phyloP scores from a whole-genome alignment of 1,140 invertebrate species.

The Anastrepha ludens region DNA sequence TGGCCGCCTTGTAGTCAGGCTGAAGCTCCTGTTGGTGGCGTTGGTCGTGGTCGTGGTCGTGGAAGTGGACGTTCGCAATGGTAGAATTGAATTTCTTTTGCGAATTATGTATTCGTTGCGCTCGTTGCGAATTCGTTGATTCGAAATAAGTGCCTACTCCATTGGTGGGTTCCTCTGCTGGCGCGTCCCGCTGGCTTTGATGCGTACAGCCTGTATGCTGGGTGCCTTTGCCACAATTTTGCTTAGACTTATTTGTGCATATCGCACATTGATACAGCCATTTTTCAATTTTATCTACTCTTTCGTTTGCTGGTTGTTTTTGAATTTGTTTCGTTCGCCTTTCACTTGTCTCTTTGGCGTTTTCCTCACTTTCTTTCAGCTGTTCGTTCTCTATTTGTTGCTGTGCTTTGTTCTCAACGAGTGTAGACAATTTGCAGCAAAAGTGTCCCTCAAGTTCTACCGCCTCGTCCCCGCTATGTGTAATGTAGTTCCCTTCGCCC shows the following conservation, averaged over 20 bases:
- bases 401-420: not conserved
- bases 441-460: not conserved
- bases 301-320: not conserved
- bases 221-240: not conserved
- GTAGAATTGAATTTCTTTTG: slow-evolving; percentile 53
- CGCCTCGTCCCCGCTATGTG: not conserved
- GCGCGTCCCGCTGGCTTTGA: not conserved
- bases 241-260: slow-evolving; percentile 11
- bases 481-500: not conserved
- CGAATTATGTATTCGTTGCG: slow-evolving; percentile 52
- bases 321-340: not conserved
- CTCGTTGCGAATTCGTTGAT: slow-evolving; percentile 50
- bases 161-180: not conserved
- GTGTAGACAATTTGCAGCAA: slow-evolving; percentile 42
- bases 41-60: not conserved
- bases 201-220: not conserved
- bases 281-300: slow-evolving; percentile 17
- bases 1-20: slow-evolving; percentile 8
- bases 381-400: slow-evolving; percentile 17
- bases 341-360: not conserved
- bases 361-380: not conserved
- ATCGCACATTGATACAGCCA: not conserved
- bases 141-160: slow-evolving; percentile 18
- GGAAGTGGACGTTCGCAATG: slow-evolving; percentile 1
- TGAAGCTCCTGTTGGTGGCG: slow-evolving; percentile 52